Percentiles rank a stretch among this genome's conserved stretches.
These are phyloP conservation scores for Pan troglodytes DNA, from an alignment of 2,113 vertebrate species.

Conservation along the genomic window DNA sequence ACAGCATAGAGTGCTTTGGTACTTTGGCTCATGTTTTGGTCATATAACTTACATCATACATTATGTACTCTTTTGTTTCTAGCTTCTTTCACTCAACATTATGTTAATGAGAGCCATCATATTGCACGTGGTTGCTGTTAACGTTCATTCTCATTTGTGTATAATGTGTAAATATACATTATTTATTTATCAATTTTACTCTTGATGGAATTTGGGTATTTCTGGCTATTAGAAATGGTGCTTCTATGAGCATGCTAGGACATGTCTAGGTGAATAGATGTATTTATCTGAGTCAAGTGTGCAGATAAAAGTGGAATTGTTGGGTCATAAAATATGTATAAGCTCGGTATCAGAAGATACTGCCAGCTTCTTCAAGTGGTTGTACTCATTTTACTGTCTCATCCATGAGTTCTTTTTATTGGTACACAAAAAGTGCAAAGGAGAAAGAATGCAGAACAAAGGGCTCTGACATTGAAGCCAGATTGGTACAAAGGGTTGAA, in stretches of 20 bases:
- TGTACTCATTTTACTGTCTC: neutral
- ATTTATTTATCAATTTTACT: neutral
- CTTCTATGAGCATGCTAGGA: neutral
- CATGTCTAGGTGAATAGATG: neutral
- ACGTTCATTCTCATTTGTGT: neutral
- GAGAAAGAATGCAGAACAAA: neutral
- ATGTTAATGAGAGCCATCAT: neutral
- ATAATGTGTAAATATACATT: neutral
- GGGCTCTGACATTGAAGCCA: neutral
- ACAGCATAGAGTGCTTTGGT: neutral
- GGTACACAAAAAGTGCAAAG: neutral
- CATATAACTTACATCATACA: neutral
- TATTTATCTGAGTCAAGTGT: neutral
- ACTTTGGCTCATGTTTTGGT: neutral
- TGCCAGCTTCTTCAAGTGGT: neutral
- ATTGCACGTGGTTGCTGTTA: neutral
- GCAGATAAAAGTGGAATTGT: neutral
- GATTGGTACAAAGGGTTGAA: neutral
- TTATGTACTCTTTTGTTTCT: neutral
- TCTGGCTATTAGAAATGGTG: neutral
- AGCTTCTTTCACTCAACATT: neutral
- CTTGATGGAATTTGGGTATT: neutral
- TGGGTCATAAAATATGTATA: neutral
- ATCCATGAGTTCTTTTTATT: neutral
- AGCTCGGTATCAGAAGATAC: neutral